phyloP scores from a whole-genome alignment of 2,888 invertebrate genomes.

The Adelphocoris suturalis region DNA sequence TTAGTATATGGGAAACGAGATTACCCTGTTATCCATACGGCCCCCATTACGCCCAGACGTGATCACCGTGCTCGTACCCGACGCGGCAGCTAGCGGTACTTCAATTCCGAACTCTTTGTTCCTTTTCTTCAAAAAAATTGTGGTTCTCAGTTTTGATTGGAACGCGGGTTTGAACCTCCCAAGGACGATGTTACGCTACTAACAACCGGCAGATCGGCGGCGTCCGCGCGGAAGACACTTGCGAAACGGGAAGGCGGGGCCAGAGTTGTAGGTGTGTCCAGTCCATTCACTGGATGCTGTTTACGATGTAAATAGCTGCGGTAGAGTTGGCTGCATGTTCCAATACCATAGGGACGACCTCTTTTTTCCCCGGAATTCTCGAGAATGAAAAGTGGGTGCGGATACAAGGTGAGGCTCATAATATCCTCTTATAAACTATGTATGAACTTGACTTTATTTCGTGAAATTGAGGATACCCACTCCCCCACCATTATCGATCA shows the following conservation, averaged over 20 bases:
- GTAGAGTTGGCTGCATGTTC: no score
- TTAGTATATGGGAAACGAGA: no score
- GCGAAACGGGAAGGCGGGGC: not conserved
- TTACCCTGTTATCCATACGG: no score
- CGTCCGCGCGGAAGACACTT: slow-evolving; percentile 21
- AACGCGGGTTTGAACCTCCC: not conserved
- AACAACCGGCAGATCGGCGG: not conserved
- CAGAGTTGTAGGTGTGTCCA: not conserved
- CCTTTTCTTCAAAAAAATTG: not conserved
- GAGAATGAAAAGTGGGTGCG: no score
- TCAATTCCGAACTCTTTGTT: not conserved
- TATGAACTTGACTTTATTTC: no score
- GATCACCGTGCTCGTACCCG: not conserved
- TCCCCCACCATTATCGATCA: no score
- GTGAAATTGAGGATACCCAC: no score
- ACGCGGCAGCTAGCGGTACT: slow-evolving; percentile 9
- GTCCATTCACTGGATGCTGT: not conserved
- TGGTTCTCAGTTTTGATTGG: slow-evolving; percentile 11
- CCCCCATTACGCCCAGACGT: not conserved
- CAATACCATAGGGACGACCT: no score
- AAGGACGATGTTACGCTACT: not conserved
- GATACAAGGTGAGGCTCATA: no score
- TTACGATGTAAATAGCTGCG: no score
- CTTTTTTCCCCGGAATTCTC: no score
- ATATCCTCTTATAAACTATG: no score